Conservation (phyloP, 2,797 vertebrate genomes). For the Gallirallus australis region DNA sequence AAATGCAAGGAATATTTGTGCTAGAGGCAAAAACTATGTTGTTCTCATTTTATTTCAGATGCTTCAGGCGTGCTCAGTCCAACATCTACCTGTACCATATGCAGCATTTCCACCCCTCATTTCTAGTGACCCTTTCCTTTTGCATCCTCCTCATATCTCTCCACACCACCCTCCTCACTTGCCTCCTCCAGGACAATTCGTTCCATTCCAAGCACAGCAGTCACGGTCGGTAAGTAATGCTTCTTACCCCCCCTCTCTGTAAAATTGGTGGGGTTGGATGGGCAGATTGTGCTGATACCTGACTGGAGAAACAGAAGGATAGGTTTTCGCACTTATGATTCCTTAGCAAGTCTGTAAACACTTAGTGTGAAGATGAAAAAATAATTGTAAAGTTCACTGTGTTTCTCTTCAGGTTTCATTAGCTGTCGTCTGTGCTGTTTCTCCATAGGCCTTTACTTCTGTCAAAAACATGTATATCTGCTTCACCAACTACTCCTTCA, state of each 20-base stretch:
- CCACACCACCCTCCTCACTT: slow-evolving; percentile 92
- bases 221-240: slow-evolving; percentile 89
- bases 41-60: slow-evolving; percentile 82
- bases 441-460: background rate
- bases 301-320: background rate
- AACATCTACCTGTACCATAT: slow-evolving; percentile 95
- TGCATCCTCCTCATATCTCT: slow-evolving; percentile 91
- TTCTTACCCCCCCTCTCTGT: background rate
- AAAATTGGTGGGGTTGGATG: background rate
- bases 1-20: background rate
- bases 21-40: background rate
- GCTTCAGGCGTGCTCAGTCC: slow-evolving; percentile 95
- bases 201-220: slow-evolving; percentile 96
- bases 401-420: background rate
- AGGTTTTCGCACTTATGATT: background rate
- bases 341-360: background rate
- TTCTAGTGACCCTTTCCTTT: slow-evolving; percentile 94
- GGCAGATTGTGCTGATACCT: background rate
- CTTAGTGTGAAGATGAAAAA: background rate
- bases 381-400: background rate
- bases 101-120: slow-evolving; percentile 93
- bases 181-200: slow-evolving; percentile 91
- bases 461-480: background rate
- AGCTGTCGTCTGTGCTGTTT: background rate
- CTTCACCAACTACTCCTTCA: background rate